Conservation (phyloP, 1,140 invertebrate genomes). For the Panagrolaimus sp. region DNA sequence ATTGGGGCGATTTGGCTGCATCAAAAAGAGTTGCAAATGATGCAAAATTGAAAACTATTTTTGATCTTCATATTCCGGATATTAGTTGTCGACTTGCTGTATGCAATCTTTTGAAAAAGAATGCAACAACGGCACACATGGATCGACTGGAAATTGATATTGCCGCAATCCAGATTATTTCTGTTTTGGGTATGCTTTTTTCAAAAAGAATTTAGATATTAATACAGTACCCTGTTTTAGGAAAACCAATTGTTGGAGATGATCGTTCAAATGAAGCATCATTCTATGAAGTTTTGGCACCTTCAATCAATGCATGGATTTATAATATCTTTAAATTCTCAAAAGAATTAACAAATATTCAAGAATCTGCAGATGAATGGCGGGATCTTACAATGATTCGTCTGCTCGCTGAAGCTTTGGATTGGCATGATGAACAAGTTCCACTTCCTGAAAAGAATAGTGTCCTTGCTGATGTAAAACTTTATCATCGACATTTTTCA, state of each 20-base stretch:
- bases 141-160: slow-evolving; percentile 26
- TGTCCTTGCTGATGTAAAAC: slow-evolving; percentile 31
- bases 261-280: slow-evolving; percentile 34
- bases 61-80: slow-evolving; percentile 39
- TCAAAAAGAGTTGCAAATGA: slow-evolving; percentile 13
- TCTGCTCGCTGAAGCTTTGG: slow-evolving; percentile 50
- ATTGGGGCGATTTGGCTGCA: slow-evolving; percentile 35
- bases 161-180: slow-evolving; percentile 25
- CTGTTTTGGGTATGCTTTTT: slow-evolving; percentile 23
- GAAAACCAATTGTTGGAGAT: slow-evolving; percentile 27
- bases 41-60: slow-evolving; percentile 28
- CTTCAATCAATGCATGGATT: slow-evolving; percentile 42
- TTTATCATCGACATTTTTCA: slow-evolving; percentile 28
- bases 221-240: slow-evolving; percentile 4
- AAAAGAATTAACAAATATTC: slow-evolving; percentile 19
- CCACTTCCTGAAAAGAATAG: neutral
- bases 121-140: neutral
- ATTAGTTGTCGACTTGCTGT: slow-evolving; percentile 18
- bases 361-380: slow-evolving; percentile 31
- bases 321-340: slow-evolving; percentile 27
- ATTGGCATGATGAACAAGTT: slow-evolving; percentile 39
- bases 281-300: slow-evolving; percentile 45
- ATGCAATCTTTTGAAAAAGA: neutral
- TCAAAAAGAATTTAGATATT: neutral
- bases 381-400: slow-evolving; percentile 41